Evolutionary conservation across 2,888 invertebrate genomes (phyloP), one percentile per base, ranked within the genome.

Genomic region (Corbicula japonica): DNA sequence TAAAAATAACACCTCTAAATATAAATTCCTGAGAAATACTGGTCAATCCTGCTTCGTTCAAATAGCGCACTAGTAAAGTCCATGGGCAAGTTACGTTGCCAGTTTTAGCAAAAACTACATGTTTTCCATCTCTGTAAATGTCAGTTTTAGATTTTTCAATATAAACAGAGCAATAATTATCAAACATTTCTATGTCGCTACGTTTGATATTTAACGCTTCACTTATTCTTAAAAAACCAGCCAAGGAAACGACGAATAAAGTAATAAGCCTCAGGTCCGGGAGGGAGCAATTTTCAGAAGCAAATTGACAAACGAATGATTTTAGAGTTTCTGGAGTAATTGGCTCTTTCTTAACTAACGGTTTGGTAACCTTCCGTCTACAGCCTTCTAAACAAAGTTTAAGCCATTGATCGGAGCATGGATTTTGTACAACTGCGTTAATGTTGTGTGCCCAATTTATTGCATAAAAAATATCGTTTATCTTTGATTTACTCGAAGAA

Each of bases 381-480:
- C 65, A 48, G 2, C 65, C 65, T n/a, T n/a, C 34, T 34, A 50
- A 34, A 34, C 65, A 65, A n/a, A 65, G 30, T n/a, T 50, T 48
- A 50, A 50, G 35, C 65, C 50, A 65, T 8, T 48, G 23, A 65
- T 65, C 48, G 2, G 28, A 18, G 34, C 65, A 65, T 10, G 65
- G 65, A 34, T 23, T 65, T 10, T 12, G 15, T 15, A 34, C 10
- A 48, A 32, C 15, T 21, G 65, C 12, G n/a, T n/a, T n/a, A 6
- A 65, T 28, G 5, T n/a, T 50, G 12, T 65, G 50, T 15, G 50
- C 32, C 50, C 50, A 34, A 28, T 50, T 65, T 12, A 65, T 54
- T 38, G 26, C 52, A 35, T 66, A 66, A 66, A 66, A n/a, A 66
- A n/a, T 50, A 18, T 46, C 34, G 15, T 50, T 65, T 21, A 65